Evolutionary conservation across 2,113 vertebrate genomes (phyloP).

Genomic region (Amphilophus citrinellus): DNA sequence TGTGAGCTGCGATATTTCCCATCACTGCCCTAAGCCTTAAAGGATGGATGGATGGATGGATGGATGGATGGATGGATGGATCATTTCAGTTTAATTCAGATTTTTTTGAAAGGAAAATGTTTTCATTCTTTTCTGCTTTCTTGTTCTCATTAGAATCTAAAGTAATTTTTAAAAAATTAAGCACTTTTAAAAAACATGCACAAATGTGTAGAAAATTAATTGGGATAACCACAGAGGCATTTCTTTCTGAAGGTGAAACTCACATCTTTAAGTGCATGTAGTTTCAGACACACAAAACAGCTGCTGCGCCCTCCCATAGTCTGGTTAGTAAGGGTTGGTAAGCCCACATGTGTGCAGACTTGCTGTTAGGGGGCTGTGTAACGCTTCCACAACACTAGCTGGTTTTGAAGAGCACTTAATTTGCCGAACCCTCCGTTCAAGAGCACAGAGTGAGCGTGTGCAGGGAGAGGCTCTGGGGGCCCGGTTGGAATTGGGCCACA

Average conservation of each 20-base stretch:
- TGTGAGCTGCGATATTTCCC: not conserved
- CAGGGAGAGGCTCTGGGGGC: not conserved
- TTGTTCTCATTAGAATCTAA: too few species aligned
- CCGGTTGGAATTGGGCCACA: not conserved
- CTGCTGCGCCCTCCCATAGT: not conserved
- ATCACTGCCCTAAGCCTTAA: not conserved
- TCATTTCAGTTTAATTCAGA: not conserved
- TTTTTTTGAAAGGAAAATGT: not conserved
- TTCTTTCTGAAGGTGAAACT: not conserved
- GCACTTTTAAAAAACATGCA: not conserved
- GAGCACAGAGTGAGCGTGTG: not conserved
- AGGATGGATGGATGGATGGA: not conserved
- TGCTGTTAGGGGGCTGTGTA: not conserved
- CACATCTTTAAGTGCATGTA: accelerated
- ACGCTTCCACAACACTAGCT: not conserved
- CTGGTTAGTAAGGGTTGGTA: not conserved
- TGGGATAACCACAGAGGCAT: not conserved
- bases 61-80: too few species aligned
- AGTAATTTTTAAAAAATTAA: too few species aligned
- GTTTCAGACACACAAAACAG: constrained; percentile 2
- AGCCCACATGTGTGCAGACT: not conserved
- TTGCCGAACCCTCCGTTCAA: not conserved
- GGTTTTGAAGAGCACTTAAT: not conserved
- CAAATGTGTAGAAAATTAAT: not conserved
- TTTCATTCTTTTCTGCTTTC: too few species aligned